Base-by-base conservation (phyloP, 2,888 invertebrate genomes). In the Cerastis rubricosa region DNA sequence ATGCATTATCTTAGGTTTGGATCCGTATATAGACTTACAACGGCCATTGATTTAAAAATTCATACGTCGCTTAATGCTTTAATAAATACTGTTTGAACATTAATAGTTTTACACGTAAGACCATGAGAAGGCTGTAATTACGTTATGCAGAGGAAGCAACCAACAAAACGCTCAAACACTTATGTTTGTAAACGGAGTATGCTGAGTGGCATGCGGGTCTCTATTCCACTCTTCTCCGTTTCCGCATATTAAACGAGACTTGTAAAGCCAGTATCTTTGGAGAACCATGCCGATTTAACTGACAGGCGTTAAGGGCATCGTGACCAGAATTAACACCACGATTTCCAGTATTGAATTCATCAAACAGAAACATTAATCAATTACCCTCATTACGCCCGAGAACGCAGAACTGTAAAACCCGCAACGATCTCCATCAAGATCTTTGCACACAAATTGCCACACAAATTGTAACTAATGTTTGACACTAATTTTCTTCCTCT, bases 401-500 rank as follows among this genome's bases (percentile, higher is more conserved):
- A 64, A 68, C 68, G 61, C 67, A 64, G 61, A 74, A 84, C 71
- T 74, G 85, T 70, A 84, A 78, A 87, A 84, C 69, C 70, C 59
- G 57, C 74, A 74, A 75, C 72, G 70, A 59, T 87, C 69, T 86
- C 74, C 87, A 84, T 86, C 69, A 79, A 79, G 80, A 84, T 29
- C 68, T 79, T 71, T 74, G 74, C 74, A 70, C 80, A 84, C 87
- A 83, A 82, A 83, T 83, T 83, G 71, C 86, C 84, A 71, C 84
- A 74, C 83, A 84, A 84, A 84, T 84, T 87, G 85, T 84, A 72
- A 84, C 87, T 87, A 84, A 84, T 84, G 85, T 80, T 65, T 87
- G 84, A 85, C 87, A 87, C 85, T 76, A 87, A 84, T 84, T 80
- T 87, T 85, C 81, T 80, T 87, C 63, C 73, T 40, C 75, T 76